Conservation (phyloP, 2,888 invertebrate species). For the Lagria hirta region DNA sequence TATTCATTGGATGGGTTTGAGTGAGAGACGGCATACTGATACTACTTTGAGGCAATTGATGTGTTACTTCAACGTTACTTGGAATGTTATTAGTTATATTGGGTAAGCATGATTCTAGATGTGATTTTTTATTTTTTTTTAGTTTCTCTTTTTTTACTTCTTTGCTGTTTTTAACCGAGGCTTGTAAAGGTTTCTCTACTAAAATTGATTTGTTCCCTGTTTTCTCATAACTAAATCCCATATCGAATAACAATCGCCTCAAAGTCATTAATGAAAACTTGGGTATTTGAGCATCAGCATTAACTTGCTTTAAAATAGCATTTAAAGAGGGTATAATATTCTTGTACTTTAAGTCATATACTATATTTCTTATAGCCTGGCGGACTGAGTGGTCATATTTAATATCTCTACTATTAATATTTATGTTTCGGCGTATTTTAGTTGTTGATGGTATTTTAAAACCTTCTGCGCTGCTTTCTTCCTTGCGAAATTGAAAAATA, state of each 20-base stretch:
- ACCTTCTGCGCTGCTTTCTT: slow-evolving; percentile 50
- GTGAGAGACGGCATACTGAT: slow-evolving; percentile 18
- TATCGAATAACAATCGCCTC: slow-evolving; percentile 49
- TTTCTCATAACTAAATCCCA: slow-evolving; percentile 52
- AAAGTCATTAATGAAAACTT: slow-evolving; percentile 52
- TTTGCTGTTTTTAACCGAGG: slow-evolving; percentile 6
- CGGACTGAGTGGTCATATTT: slow-evolving; percentile 50
- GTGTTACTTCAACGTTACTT: slow-evolving; percentile 9
- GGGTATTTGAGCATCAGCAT: slow-evolving; percentile 43
- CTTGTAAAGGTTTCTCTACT: slow-evolving; percentile 39
- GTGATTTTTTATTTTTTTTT: background rate
- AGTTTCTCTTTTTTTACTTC: slow-evolving; percentile 13
- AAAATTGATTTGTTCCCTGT: slow-evolving; percentile 49
- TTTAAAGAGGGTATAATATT: slow-evolving; percentile 49
- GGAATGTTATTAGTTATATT: slow-evolving; percentile 5
- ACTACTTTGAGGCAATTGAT: slow-evolving; percentile 20
- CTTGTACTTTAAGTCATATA: slow-evolving; percentile 48
- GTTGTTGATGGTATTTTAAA: slow-evolving; percentile 51
- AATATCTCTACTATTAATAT: slow-evolving; percentile 51
- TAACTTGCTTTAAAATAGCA: slow-evolving; percentile 48
- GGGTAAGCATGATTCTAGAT: too few relatives aligned
- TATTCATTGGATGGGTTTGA: slow-evolving; percentile 21
- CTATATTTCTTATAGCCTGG: slow-evolving; percentile 47
- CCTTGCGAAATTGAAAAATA: slow-evolving; percentile 52
- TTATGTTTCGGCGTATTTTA: slow-evolving; percentile 50